Evolutionary conservation across 2,113 vertebrate species (phyloP).

Genomic region (Xyliphius kryptos): DNA sequence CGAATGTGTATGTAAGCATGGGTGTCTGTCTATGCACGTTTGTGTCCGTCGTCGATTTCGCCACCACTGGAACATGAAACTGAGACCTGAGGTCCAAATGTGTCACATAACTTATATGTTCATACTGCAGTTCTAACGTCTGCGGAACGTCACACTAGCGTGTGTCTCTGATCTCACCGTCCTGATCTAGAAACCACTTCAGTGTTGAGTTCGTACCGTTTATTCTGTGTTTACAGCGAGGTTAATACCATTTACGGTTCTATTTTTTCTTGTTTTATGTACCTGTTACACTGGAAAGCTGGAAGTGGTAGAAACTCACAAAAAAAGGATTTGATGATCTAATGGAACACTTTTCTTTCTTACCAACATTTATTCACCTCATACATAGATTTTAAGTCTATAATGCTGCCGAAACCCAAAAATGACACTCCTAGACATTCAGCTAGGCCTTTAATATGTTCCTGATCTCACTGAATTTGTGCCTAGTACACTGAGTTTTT

Average conservation of each 20-base stretch:
- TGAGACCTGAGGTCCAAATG: constrained; percentile 17
- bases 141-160: no score
- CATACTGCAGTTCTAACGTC: constrained; percentile 10
- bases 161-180: constrained; percentile 26
- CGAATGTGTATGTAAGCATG: constrained; percentile 16
- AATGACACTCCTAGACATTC: constrained; percentile 1
- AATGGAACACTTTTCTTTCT: no score
- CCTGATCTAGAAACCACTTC: constrained; percentile 41
- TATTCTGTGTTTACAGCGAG: no score
- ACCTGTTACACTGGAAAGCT: no score
- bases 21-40: constrained; percentile 17
- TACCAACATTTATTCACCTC: no score
- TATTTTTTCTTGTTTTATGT: no score
- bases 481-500: constrained; percentile 6
- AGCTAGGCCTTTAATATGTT: constrained; percentile 11
- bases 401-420: neutral
- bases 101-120: constrained; percentile 16
- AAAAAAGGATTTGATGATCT: no score
- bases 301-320: no score
- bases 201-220: no score
- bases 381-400: no score
- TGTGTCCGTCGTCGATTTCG: constrained; percentile 1
- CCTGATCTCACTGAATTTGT: constrained; percentile 17
- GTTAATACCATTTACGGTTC: no score
- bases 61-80: constrained; percentile 14